These are phyloP conservation scores for Staurois parvus DNA, from an alignment of 2,797 vertebrate species.

Conservation along the genomic window DNA sequence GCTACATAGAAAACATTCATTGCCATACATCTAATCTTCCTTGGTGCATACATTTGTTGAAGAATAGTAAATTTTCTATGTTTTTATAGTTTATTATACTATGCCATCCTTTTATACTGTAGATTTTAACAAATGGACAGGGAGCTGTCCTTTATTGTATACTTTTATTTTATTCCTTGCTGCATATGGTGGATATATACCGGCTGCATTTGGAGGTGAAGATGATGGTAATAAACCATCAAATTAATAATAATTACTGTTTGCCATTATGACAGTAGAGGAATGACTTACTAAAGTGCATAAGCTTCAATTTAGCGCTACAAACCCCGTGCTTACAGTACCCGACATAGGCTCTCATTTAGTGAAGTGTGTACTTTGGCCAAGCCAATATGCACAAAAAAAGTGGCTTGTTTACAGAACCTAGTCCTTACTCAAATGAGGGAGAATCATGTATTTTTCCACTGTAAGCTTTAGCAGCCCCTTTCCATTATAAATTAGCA, in stretches of 20 bases:
- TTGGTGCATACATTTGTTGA: too few species aligned
- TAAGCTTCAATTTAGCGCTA: background rate
- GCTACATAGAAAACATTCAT: too few species aligned
- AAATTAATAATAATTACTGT: background rate
- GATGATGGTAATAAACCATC: background rate
- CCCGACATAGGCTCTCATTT: background rate
- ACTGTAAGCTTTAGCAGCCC: background rate
- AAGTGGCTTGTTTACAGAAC: too few species aligned
- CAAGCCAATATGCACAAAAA: background rate
- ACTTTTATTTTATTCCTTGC: background rate
- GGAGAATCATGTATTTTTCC: too few species aligned
- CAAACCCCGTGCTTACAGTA: background rate
- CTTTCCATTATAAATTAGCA: constrained; percentile 19
- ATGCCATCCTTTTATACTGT: background rate
- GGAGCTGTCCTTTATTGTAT: background rate
- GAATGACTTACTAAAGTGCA: background rate
- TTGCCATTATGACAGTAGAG: background rate
- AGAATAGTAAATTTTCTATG: too few species aligned
- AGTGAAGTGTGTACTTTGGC: background rate
- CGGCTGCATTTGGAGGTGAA: background rate
- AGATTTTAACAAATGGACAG: background rate
- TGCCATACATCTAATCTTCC: too few species aligned
- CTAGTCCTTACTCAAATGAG: too few species aligned
- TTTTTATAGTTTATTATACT: background rate
- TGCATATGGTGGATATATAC: background rate